Conservation (phyloP, 2,888 invertebrate genomes). For the Bibio marci region DNA sequence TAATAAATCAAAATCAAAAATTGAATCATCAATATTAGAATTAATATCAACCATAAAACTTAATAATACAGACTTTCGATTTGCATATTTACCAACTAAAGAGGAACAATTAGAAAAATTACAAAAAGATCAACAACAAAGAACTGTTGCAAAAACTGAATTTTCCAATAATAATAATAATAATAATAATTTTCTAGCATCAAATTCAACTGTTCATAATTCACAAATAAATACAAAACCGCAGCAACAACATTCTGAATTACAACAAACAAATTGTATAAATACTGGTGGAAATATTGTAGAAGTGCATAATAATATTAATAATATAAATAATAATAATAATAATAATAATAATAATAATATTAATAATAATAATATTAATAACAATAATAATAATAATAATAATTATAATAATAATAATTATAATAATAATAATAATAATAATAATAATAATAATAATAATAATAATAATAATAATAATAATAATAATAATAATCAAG, state of each 20-base stretch:
- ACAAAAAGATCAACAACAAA: background rate
- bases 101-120: slow-evolving; percentile 22
- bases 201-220: too few species aligned
- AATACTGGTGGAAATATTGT: background rate
- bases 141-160: background rate
- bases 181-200: background rate
- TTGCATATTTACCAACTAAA: slow-evolving; percentile 27
- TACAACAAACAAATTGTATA: background rate
- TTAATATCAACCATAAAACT: slow-evolving; percentile 26
- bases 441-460: background rate
- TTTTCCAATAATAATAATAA: background rate
- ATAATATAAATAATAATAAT: too few species aligned
- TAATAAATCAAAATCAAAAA: slow-evolving; percentile 25
- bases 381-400: too few species aligned
- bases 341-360: too few species aligned
- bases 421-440: too few species aligned
- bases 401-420: too few species aligned
- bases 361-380: too few species aligned
- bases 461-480: background rate
- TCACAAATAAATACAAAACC: background rate
- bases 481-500: slow-evolving; percentile 2
- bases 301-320: too few species aligned
- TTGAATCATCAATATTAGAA: slow-evolving; percentile 25
- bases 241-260: background rate
- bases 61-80: slow-evolving; percentile 24